Percentiles rank a stretch among this genome's conserved stretches.
phyloP scores from a whole-genome alignment of 2,113 vertebrate species.

The Manacus vitellinus region DNA sequence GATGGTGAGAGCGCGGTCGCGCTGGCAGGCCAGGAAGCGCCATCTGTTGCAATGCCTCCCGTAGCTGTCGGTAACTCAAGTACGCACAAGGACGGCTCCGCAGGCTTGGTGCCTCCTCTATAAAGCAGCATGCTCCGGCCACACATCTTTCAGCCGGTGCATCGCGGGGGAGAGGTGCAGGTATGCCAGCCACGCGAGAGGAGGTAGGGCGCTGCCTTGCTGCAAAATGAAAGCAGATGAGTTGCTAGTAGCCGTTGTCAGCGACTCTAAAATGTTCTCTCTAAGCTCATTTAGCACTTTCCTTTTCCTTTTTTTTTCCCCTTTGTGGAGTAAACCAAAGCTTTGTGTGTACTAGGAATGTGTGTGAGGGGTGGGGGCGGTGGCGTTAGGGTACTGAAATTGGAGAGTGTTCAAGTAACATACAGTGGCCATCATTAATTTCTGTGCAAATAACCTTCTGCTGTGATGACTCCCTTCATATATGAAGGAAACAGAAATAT shows the following conservation, averaged over 20 bases:
- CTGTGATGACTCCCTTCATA: neutral
- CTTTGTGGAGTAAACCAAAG: neutral
- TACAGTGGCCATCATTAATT: neutral
- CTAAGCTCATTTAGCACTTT: neutral
- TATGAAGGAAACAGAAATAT: neutral
- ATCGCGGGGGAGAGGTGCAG: neutral
- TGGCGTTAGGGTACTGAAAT: neutral
- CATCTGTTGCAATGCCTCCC: neutral
- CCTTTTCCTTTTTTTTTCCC: neutral
- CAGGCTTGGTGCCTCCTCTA: neutral
- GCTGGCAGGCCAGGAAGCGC: neutral
- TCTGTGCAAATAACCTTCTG: neutral
- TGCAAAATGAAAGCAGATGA: neutral
- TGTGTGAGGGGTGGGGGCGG: neutral
- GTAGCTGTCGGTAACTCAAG: neutral
- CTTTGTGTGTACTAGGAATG: neutral
- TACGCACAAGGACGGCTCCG: fast-evolving
- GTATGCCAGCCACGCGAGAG: neutral
- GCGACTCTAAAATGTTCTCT: neutral
- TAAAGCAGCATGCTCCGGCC: fast-evolving
- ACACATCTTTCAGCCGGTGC: neutral
- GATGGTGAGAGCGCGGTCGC: fast-evolving
- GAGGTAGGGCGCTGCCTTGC: neutral
- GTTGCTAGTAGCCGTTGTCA: neutral
- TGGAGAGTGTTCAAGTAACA: fast-evolving